Evolutionary conservation across 2,888 invertebrate species (phyloP).

Genomic region (Dryobotodes eremita): DNA sequence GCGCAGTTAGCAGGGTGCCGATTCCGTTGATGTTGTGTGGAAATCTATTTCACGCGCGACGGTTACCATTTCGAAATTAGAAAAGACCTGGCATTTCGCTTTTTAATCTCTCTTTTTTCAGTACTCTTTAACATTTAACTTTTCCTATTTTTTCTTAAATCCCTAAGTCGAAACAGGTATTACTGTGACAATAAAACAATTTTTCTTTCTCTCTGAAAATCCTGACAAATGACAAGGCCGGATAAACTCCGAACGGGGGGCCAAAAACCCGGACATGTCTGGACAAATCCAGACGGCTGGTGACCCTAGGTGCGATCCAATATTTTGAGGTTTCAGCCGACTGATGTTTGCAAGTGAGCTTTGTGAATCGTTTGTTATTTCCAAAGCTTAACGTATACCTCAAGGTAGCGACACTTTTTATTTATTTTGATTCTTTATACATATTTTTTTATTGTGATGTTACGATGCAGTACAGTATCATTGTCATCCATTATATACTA

Average conservation of each 20-base stretch:
- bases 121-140: background rate
- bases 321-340: constrained; percentile 41
- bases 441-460: background rate
- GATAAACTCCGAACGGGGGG: background rate
- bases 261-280: background rate
- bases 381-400: background rate
- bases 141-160: too few relatives aligned
- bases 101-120: background rate
- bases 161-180: background rate
- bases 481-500: background rate
- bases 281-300: background rate
- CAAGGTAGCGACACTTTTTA: background rate
- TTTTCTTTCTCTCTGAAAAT: background rate
- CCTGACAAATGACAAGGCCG: background rate
- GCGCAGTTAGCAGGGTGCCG: constrained; percentile 29
- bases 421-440: background rate
- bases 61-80: background rate
- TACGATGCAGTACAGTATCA: background rate
- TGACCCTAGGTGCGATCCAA: background rate
- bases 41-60: constrained; percentile 35
- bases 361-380: background rate
- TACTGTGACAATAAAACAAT: background rate
- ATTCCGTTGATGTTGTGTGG: constrained; percentile 37
- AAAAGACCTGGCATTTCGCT: background rate
- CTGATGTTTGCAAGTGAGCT: constrained; percentile 12